Evolutionary conservation across 2,888 invertebrate genomes (phyloP), one percentile per base, ranked within the genome.

Genomic region (Ommatoiulus sabulosus): DNA sequence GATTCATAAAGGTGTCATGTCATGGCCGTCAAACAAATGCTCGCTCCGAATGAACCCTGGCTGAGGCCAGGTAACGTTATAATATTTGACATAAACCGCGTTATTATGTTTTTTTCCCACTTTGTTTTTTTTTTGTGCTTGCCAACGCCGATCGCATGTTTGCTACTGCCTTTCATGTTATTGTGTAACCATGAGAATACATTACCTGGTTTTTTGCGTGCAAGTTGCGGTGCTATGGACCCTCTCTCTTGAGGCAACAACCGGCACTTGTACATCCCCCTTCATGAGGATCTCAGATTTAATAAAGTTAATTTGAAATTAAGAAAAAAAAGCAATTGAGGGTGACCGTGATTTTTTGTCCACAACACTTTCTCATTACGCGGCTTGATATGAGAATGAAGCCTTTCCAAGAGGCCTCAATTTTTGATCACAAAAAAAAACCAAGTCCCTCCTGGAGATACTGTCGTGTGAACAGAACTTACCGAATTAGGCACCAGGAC

Each of bases 241-340:
- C 72, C n/a, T 15, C 35, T 35, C 63, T 72, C 72, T 72, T 24
- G 72, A 72, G 72, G 72, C 72, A 72, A 72, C 72, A 72, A 72
- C 72, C 72, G 72, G 8, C 24, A 72, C 24, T 3, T 72, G 72
- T 24, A 72, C 72, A 72, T 5, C 72, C 72, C 17, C 72, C 72
- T 24, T 72, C 35, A 35, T 72, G 24, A 72, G 72, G 24, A 72
- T n/a, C 72, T 72, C 72, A 17, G 72, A 72, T 72, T 24, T 72
- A 72, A 72, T 72, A 72, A 72, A 72, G 72, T 72, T 72, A 72
- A 72, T 72, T 72, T 72, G 72, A 72, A 72, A 72, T 72, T 72
- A 24, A 24, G 20, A 24, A 72, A 72, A 72, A 48, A 48, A 57
- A 57, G 57, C 17, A 57, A 72, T 72, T 24, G 24, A 72, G 72